These are phyloP conservation scores for Orchesella flavescens DNA, from an alignment of 2,888 invertebrate genomes.

Conservation along the genomic window DNA sequence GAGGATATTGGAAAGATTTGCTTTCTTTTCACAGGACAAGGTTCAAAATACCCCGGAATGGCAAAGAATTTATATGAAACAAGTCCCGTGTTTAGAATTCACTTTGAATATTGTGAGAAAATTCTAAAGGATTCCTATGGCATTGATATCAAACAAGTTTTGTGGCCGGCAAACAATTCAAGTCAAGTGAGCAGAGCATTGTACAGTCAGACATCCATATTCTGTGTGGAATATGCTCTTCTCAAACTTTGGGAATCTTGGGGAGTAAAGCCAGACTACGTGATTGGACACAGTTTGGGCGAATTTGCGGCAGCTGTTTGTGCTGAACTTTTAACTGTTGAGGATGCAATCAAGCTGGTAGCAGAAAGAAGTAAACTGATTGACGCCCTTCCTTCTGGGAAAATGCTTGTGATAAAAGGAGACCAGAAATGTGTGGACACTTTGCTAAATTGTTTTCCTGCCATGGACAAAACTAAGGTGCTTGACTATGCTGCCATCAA, in stretches of 20 bases:
- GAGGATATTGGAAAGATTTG: slow-evolving; percentile 24
- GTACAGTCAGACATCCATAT: slow-evolving; percentile 58
- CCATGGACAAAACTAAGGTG: background rate
- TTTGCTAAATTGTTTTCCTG: background rate
- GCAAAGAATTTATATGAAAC: slow-evolving; percentile 31
- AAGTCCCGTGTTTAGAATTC: slow-evolving; percentile 26
- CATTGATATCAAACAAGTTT: background rate
- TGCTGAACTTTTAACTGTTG: background rate
- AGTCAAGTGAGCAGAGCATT: slow-evolving; percentile 25
- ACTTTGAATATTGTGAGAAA: slow-evolving; percentile 39
- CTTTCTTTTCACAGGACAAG: slow-evolving; percentile 55
- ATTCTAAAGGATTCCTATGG: slow-evolving; percentile 13
- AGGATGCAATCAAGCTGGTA: background rate
- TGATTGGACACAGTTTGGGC: slow-evolving; percentile 18
- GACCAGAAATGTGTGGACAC: background rate
- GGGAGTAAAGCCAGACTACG: slow-evolving; percentile 19
- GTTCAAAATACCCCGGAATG: slow-evolving; percentile 52
- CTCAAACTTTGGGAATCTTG: slow-evolving; percentile 33
- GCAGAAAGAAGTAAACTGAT: background rate
- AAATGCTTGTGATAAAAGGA: slow-evolving; percentile 6
- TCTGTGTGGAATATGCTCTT: slow-evolving; percentile 55
- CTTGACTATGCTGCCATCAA: slow-evolving; percentile 59
- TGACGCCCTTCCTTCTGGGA: background rate
- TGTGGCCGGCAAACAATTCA: slow-evolving; percentile 24
- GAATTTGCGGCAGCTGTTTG: slow-evolving; percentile 8